phyloP scores from a whole-genome alignment of 2,888 invertebrate species.

The Apotomis betuletana region DNA sequence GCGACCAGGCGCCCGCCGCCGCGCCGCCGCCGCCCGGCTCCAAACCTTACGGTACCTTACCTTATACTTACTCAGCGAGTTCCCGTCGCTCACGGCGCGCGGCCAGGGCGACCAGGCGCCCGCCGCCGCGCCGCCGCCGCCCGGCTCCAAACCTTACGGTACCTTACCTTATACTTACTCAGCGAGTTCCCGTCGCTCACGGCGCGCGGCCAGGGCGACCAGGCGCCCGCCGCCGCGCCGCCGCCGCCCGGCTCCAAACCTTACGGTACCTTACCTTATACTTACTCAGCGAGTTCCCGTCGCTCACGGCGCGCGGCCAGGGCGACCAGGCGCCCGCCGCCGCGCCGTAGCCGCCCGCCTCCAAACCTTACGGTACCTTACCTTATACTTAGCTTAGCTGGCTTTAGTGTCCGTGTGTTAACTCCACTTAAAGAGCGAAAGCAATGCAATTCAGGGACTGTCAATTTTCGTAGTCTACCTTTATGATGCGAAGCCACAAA shows the following conservation, averaged over 20 bases:
- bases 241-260: constrained; percentile 96
- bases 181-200: constrained; percentile 97
- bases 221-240: constrained; percentile 90
- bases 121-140: constrained; percentile 93
- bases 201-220: constrained; percentile 91
- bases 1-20: constrained; percentile 90
- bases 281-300: constrained; percentile 93
- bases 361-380: constrained; percentile 93
- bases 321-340: constrained; percentile 90
- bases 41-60: constrained; percentile 92
- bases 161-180: constrained; percentile 70
- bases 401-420: no score
- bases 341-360: constrained; percentile 94
- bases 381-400: not conserved
- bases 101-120: constrained; percentile 90
- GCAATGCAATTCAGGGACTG: no score
- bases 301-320: constrained; percentile 93
- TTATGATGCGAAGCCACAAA: no score
- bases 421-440: no score
- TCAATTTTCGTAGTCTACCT: no score
- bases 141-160: constrained; percentile 97
- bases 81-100: constrained; percentile 95
- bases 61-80: constrained; percentile 87
- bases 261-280: constrained; percentile 86
- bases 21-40: constrained; percentile 95